A percentile compares a stretch with the other conserved stretches of the same genome.
These are phyloP conservation scores for Amazona ochrocephala DNA, from an alignment of 2,797 vertebrate genomes.

Conservation along the genomic window DNA sequence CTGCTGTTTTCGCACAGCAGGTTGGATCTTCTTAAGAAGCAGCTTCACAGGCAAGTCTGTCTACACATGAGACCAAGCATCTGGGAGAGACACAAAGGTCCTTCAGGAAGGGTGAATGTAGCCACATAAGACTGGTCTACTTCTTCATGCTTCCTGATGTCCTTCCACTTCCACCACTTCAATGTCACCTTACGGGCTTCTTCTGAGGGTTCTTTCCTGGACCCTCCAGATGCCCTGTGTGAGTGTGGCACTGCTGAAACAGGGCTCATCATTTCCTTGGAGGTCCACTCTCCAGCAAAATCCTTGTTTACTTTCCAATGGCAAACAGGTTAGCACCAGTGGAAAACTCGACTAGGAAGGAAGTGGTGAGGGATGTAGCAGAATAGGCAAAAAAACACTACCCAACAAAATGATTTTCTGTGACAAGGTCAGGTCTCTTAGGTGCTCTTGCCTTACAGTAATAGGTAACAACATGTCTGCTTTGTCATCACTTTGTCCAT, in stretches of 20 bases:
- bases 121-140: neutral
- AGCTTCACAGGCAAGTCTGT: neutral
- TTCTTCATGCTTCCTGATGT: neutral
- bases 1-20: neutral
- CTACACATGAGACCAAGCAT: neutral
- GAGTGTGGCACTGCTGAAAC: neutral
- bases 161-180: neutral
- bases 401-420: neutral
- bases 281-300: neutral
- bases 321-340: neutral
- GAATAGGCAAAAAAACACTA: neutral
- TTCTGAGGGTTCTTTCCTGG: neutral
- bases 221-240: rapidly evolving
- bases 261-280: neutral
- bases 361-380: neutral
- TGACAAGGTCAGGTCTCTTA: neutral
- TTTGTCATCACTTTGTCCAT: neutral
- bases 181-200: neutral
- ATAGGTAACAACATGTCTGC: neutral
- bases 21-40: neutral
- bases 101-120: neutral
- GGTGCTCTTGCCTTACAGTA: neutral
- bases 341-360: neutral
- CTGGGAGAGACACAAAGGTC: neutral
- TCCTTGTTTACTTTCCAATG: neutral